These are phyloP conservation scores for Branchinecta lynchi DNA, from an alignment of 1,140 invertebrate genomes.

Conservation along the genomic window DNA sequence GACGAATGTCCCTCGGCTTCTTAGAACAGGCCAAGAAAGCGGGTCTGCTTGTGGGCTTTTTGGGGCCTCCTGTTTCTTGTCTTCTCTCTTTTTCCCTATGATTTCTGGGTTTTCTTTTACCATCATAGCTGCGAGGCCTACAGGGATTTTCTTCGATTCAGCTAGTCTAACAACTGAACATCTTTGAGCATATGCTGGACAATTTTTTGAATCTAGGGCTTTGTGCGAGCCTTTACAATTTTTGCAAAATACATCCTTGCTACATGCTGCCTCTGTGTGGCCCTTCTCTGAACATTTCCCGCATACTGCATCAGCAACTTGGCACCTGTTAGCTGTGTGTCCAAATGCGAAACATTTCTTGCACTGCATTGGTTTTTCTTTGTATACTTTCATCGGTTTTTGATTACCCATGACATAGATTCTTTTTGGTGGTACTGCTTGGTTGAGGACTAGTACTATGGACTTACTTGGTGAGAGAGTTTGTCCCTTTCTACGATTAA, in stretches of 20 bases:
- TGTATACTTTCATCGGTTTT: not conserved
- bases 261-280: not conserved
- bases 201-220: not conserved
- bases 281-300: not conserved
- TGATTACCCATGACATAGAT: not conserved
- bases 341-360: not conserved
- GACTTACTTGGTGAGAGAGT: not conserved
- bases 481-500: not conserved
- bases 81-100: not conserved
- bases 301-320: not conserved
- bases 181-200: not conserved
- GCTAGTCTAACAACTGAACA: not conserved
- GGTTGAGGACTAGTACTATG: not conserved
- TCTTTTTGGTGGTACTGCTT: not conserved
- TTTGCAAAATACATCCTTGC: not conserved
- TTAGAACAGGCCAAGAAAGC: not conserved
- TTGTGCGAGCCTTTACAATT: not conserved
- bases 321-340: not conserved
- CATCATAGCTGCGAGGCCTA: not conserved
- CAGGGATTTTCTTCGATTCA: not conserved
- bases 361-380: constrained; percentile 10
- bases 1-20: not conserved
- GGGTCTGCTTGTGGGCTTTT: not conserved
- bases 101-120: not conserved
- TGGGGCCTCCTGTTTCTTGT: not conserved